A percentile compares a stretch with the other conserved stretches of the same genome.
Evolutionary conservation across 2,888 invertebrate genomes (phyloP).

Genomic region (Meganola albula): DNA sequence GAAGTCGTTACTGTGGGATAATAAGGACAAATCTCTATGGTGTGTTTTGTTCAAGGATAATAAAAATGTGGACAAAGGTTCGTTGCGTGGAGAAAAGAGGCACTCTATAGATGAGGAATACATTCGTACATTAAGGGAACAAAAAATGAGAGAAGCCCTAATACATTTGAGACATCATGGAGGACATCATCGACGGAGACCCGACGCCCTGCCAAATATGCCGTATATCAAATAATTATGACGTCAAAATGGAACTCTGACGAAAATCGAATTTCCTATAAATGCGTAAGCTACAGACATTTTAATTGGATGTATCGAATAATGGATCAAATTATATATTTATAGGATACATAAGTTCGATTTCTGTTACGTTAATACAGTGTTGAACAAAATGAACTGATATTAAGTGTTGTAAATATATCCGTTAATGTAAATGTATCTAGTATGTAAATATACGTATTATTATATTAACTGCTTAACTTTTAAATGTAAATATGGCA

Average conservation of each 20-base stretch:
- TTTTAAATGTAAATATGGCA: constrained; percentile 46
- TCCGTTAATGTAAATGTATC: constrained; percentile 40
- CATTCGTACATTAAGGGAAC: constrained; percentile 58
- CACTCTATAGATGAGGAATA: constrained; percentile 57
- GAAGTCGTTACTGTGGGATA: constrained; percentile 71
- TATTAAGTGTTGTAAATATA: constrained; percentile 36
- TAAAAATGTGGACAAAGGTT: constrained; percentile 47
- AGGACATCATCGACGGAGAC: constrained; percentile 58
- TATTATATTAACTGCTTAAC: too few species aligned
- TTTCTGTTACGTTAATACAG: neutral
- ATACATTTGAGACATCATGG: constrained; percentile 71
- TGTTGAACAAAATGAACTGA: neutral
- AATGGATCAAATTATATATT: constrained; percentile 5
- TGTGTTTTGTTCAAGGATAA: constrained; percentile 73
- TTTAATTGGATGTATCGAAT: constrained; percentile 4
- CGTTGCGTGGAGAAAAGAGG: constrained; percentile 37
- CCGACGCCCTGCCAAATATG: constrained; percentile 53
- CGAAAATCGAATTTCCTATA: constrained; percentile 19
- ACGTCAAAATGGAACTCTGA: constrained; percentile 17
- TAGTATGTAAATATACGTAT: constrained; percentile 56
- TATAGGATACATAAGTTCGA: neutral
- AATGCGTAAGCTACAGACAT: constrained; percentile 7
- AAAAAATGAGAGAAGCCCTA: constrained; percentile 62
- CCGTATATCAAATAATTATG: constrained; percentile 59
- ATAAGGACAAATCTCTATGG: constrained; percentile 73